phyloP scores from a whole-genome alignment of 2,797 vertebrate species.

The Paguma larvata region DNA sequence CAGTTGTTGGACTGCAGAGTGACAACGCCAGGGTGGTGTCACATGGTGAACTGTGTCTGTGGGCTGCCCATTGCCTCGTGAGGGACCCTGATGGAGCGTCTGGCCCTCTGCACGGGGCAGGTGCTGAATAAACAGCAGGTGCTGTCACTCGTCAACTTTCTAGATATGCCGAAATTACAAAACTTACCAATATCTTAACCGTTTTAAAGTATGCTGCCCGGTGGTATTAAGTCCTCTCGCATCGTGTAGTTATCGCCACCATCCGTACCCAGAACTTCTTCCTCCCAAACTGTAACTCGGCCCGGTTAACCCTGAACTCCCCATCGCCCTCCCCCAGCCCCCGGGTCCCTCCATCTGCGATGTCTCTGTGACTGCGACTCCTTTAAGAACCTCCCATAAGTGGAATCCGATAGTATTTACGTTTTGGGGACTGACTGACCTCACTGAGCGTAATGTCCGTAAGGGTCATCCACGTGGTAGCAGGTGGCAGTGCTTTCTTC shows the following conservation, averaged over 20 bases:
- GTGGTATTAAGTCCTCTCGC: neutral
- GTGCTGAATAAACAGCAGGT: neutral
- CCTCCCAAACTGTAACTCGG: neutral
- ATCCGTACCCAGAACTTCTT: neutral
- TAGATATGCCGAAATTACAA: neutral
- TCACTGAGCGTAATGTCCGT: neutral
- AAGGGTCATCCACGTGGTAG: neutral
- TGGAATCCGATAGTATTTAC: rapidly evolving
- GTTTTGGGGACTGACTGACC: neutral
- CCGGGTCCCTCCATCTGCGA: rapidly evolving
- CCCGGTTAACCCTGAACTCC: neutral
- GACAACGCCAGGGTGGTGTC: neutral
- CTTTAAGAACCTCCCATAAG: neutral
- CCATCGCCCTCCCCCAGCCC: neutral
- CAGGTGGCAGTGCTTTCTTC: neutral
- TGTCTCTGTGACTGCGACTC: neutral
- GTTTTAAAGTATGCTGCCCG: too few relatives aligned
- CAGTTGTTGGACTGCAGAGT: neutral
- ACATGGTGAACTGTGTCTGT: neutral
- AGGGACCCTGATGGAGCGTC: rapidly evolving
- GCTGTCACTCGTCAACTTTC: neutral
- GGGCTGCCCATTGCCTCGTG: too few relatives aligned
- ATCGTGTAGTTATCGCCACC: rapidly evolving
- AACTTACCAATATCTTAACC: neutral
- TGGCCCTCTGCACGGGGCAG: rapidly evolving